Base-by-base conservation (phyloP, 2,113 vertebrate species). In the Philantomba maxwellii region DNA sequence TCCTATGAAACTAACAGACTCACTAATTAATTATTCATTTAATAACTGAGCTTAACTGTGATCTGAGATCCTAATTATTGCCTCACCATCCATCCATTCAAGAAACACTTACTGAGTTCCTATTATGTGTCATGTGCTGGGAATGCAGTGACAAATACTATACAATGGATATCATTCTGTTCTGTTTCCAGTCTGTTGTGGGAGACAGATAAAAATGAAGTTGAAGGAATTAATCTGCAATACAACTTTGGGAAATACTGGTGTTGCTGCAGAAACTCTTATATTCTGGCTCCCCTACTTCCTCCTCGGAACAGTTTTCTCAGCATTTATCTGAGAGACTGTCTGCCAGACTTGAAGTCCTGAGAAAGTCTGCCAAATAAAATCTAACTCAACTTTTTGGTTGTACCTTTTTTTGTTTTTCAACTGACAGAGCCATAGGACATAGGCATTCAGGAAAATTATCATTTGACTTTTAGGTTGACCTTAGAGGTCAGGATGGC, bases 21-120 rank as follows among this genome's bases (percentile, higher is more conserved):
- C 45, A 90, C 47, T 77, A 89, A 93, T 89, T 9, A 21, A 80
- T 91, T 92, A 60, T 84, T 45, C 80, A 21, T 66, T 93, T 43
- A 51, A 16, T 64, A 12, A 92, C 77, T 70, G 64, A 96, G 23
- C 70, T n/a, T 95, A 98, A 91, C 75, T 70, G 11, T 73, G 86
- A 87, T 3, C 62, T 19, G 14, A 92, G 36, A 55, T 15, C n/a
- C 36, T 64, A 25, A 14, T 36, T 75, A 64, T 16, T 51, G 51
- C 28, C 13, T 75, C 28, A 23, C 1, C 2, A 43, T 47, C 23
- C 39, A 81, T 43, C 30, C 16, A 39, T 36, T 75, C 55, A 49
- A 30, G 55, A 88, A 85, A 80, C 5, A 25, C 19, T 53, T 6
- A 3, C 7, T 9, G 45, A 90, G 73, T 82, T 93, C 47, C 45